A percentile compares a stretch with the other conserved stretches of the same genome.
Evolutionary conservation across 2,113 vertebrate genomes (phyloP).

Genomic region (Sylvilagus bachmani): DNA sequence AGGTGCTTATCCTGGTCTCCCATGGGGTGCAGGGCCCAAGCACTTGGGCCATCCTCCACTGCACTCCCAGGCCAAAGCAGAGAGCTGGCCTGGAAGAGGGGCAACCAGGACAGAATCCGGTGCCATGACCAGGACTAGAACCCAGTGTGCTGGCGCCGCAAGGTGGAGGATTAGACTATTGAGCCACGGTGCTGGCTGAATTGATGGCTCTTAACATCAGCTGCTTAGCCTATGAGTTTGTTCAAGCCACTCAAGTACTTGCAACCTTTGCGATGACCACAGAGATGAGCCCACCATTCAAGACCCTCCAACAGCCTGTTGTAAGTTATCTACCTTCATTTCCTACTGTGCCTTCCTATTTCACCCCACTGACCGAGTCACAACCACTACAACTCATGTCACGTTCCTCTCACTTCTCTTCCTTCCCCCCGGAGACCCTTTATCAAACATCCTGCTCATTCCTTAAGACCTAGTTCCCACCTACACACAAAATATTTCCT

Average conservation of each 20-base stretch:
- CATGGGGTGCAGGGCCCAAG: too few species aligned
- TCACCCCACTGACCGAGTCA: background rate
- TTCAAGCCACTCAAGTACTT: fast-evolving
- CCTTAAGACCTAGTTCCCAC: background rate
- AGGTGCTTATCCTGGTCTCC: too few species aligned
- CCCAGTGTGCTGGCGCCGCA: too few species aligned
- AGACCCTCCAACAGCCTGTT: background rate
- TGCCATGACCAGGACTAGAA: too few species aligned
- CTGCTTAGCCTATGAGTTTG: background rate
- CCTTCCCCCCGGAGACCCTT: background rate
- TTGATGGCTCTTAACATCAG: background rate
- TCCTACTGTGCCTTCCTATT: background rate
- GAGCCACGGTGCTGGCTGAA: background rate
- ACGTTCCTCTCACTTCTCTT: background rate
- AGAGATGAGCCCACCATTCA: background rate
- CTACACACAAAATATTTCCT: background rate
- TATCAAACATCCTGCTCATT: background rate
- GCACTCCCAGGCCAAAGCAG: too few species aligned
- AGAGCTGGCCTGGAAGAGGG: too few species aligned
- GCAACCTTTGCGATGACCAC: background rate
- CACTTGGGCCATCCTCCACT: too few species aligned
- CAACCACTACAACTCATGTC: too few species aligned
- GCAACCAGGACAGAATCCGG: too few species aligned
- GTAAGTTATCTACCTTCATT: background rate
- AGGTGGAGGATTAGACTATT: too few species aligned